Evolutionary conservation across 2,888 invertebrate genomes (phyloP), one percentile per base, ranked within the genome.

Genomic region (Trilocha varians): DNA sequence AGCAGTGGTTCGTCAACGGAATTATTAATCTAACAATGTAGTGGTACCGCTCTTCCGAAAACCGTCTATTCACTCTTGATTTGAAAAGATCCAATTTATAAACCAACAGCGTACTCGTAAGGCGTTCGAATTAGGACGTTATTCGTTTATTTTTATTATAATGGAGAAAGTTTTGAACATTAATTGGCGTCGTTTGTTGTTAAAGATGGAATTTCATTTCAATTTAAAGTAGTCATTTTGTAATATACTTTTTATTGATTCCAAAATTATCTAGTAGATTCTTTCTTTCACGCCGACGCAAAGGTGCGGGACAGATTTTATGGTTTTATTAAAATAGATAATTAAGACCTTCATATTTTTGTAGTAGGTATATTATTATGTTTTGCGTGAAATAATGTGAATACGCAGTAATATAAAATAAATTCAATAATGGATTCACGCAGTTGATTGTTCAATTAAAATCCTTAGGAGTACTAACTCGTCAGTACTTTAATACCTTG

Each of bases 1-100:
- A 9, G 8, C 11, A 25, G 25, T 25, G 25, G 3, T 25, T 25
- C 25, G 25, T 25, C 25, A 25, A 25, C 25, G 11, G 25, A 25
- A 25, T 25, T 6, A 25, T 25, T 25, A 9, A 6, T 25, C 25
- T 25, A 25, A 25, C 4, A 25, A 25, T 3, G 25, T 25, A 25
- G 5, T 25, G 25, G 25, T 25, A 25, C 25, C 6, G 25, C 25
- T 25, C 34, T 18, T 39, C 18, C 39, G 38, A 38, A 35, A 42
- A 39, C 17, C 38, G 42, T 32, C 32, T 38, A 42, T 25, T 42
- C 42, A 42, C 25, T 25, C 18, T 34, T 18, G 25, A 42, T 38
- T 35, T 35, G 35, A 42, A 42, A 38, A 42, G 38, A 32, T 35
- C 32, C 34, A 42, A 35, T 34, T 42, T 34, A 25, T 38, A 38